These are phyloP conservation scores for Leucosticte australis DNA, from an alignment of 2,113 vertebrate genomes.

Conservation along the genomic window DNA sequence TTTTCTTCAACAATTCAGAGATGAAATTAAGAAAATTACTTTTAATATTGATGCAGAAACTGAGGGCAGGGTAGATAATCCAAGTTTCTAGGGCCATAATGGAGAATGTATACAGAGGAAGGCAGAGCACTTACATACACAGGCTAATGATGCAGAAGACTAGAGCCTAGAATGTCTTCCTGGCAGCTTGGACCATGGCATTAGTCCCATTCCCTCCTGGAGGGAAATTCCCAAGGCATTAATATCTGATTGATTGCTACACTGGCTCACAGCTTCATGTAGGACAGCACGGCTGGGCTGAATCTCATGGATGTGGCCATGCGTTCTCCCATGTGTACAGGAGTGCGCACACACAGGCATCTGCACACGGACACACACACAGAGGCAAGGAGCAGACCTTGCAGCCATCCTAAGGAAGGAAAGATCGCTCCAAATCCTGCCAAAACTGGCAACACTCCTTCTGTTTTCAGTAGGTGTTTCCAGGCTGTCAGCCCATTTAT, in stretches of 20 bases:
- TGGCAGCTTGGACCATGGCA: not conserved
- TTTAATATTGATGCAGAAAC: not conserved
- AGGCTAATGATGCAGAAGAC: not conserved
- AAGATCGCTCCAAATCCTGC: not conserved
- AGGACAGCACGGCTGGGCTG: not conserved
- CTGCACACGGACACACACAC: fast-evolving
- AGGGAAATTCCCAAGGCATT: not conserved
- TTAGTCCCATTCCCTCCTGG: not conserved
- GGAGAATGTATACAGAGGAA: not conserved
- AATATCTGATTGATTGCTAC: not conserved
- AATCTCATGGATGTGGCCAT: fast-evolving
- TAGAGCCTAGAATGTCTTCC: not conserved
- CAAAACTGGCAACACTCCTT: not conserved
- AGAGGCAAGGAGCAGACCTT: not conserved
- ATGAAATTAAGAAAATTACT: not conserved
- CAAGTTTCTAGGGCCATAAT: not conserved
- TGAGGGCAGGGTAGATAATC: not conserved
- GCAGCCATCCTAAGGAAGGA: not conserved
- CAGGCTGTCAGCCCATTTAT: not conserved
- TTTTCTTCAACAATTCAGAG: not conserved
- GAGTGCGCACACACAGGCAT: fast-evolving
- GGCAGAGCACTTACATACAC: not conserved
- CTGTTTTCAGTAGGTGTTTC: not conserved
- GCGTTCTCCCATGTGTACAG: fast-evolving
- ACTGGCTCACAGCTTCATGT: not conserved